Evolutionary conservation across 1,140 invertebrate genomes (phyloP).

Genomic region (Andrena cerasifolii): DNA sequence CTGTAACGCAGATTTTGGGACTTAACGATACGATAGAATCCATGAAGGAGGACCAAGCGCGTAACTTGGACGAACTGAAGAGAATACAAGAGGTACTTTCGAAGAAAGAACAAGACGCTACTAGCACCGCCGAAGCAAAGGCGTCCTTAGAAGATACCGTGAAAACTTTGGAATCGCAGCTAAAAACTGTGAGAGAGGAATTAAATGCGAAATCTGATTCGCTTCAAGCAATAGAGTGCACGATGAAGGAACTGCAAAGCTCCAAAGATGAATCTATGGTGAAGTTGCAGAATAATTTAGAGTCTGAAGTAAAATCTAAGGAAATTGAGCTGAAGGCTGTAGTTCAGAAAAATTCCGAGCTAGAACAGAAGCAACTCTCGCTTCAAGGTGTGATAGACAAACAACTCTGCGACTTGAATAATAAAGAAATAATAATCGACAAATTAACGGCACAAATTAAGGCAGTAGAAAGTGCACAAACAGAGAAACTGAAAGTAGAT

Average conservation of each 20-base stretch:
- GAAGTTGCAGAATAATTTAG: slow-evolving; percentile 55
- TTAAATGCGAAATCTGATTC: slow-evolving; percentile 48
- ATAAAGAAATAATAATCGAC: slow-evolving; percentile 44
- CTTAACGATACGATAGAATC: slow-evolving; percentile 42
- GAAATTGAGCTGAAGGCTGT: slow-evolving; percentile 48
- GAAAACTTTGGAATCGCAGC: slow-evolving; percentile 46
- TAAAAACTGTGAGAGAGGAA: slow-evolving; percentile 55
- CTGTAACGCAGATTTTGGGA: slow-evolving; percentile 53
- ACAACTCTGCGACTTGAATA: slow-evolving; percentile 51
- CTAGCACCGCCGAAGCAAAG: slow-evolving; percentile 60
- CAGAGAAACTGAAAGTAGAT: slow-evolving; percentile 53
- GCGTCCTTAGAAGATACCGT: slow-evolving; percentile 54
- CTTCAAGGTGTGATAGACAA: slow-evolving; percentile 48
- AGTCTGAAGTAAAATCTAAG: slow-evolving; percentile 59
- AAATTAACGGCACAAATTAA: slow-evolving; percentile 64
- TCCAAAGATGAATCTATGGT: slow-evolving; percentile 52
- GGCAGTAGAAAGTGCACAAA: slow-evolving; percentile 51
- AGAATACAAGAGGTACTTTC: slow-evolving; percentile 63
- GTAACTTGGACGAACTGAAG: slow-evolving; percentile 52
- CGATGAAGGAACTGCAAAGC: slow-evolving; percentile 40
- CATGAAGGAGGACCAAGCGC: slow-evolving; percentile 46
- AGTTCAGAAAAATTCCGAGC: slow-evolving; percentile 58
- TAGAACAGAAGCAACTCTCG: slow-evolving; percentile 49
- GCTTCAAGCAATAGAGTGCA: slow-evolving; percentile 43
- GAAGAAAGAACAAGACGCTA: slow-evolving; percentile 60